Conservation (phyloP, 2,797 vertebrate species). For the Lepilemur ruficaudatus region DNA sequence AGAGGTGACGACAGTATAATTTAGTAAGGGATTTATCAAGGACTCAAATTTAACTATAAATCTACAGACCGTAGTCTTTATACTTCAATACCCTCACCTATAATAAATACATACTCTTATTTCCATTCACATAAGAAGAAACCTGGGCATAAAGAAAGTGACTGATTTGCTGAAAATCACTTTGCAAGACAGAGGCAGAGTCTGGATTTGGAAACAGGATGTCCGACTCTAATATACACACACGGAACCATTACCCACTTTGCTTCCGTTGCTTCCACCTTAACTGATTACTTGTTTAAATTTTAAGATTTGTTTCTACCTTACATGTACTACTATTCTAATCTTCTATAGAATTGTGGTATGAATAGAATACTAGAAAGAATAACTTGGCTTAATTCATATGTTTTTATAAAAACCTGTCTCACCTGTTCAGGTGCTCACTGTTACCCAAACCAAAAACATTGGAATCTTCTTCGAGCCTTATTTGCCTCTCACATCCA, state of each 20-base stretch:
- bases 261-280: neutral
- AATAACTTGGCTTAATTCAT: neutral
- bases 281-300: neutral
- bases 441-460: neutral
- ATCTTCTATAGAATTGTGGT: neutral
- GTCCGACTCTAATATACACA: too few species aligned
- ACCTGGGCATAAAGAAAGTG: neutral
- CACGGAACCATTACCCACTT: neutral
- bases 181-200: neutral
- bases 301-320: neutral
- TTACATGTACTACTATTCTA: neutral
- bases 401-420: neutral
- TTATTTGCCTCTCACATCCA: neutral
- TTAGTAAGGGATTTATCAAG: neutral
- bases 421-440: neutral
- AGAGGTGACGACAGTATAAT: neutral
- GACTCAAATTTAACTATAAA: neutral
- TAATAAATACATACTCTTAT: neutral
- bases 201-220: neutral
- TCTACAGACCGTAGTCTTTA: neutral
- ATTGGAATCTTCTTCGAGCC: neutral
- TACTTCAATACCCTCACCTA: neutral
- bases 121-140: neutral
- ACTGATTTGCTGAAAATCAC: neutral
- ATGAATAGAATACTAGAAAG: neutral